phyloP scores from a whole-genome alignment of 2,797 vertebrate genomes.

The Leptodactylus fallax region DNA sequence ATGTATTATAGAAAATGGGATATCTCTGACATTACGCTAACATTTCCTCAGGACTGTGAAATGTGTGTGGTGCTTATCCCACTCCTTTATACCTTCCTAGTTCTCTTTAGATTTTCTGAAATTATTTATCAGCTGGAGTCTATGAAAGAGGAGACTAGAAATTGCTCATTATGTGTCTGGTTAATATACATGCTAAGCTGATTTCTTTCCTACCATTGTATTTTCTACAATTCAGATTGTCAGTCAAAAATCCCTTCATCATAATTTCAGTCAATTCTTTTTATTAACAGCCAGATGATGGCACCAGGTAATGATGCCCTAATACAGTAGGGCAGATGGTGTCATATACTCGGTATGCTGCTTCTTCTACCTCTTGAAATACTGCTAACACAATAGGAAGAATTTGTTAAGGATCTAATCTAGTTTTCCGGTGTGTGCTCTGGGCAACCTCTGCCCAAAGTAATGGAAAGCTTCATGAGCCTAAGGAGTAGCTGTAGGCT shows the following conservation, averaged over 20 bases:
- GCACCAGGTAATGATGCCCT: not conserved
- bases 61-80: not conserved
- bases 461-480: conserved; percentile 31
- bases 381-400: conserved; percentile 43
- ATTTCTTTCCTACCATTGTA: not conserved
- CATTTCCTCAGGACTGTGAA: conserved; percentile 30
- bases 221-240: not conserved
- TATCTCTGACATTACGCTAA: conserved; percentile 45
- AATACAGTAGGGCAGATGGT: not conserved
- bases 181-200: not conserved
- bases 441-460: conserved; percentile 37
- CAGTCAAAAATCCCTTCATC: conserved; percentile 3
- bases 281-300: conserved; percentile 12
- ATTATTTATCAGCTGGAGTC: not conserved
- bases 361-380: conserved; percentile 42
- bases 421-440: conserved; percentile 37
- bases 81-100: not conserved
- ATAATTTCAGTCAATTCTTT: not conserved
- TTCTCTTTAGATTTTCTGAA: not conserved
- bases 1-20: conserved; percentile 45
- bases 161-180: not conserved
- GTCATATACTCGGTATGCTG: conserved; percentile 4
- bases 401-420: conserved; percentile 44
- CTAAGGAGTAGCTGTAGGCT: conserved; percentile 27
- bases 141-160: not conserved